Evolutionary conservation across 2,797 vertebrate species (phyloP).

Genomic region (Pangasius mekongensis): DNA sequence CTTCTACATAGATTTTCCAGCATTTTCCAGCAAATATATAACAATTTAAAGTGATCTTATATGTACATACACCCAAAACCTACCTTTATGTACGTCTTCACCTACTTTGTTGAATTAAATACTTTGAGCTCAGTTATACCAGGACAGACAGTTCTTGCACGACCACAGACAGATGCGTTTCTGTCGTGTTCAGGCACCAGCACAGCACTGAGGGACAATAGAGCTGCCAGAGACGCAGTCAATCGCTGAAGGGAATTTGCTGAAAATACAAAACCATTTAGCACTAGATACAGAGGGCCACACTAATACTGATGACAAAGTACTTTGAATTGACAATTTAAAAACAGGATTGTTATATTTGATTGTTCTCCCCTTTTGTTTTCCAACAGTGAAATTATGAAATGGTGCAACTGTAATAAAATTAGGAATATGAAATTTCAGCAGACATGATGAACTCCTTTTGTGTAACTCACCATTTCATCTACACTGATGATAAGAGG

Average conservation of each 20-base stretch:
- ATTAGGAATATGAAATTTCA: not conserved
- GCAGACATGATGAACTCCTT: not conserved
- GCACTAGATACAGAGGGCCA: conserved; percentile 62
- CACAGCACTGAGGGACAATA: conserved; percentile 71
- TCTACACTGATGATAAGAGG: not conserved
- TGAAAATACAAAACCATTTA: conserved; percentile 83
- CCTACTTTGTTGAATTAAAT: conserved; percentile 65
- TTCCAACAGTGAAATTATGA: not conserved
- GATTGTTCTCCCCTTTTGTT: not conserved
- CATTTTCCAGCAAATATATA: not conserved
- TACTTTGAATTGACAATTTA: conserved; percentile 74
- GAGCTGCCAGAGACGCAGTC: conserved; percentile 67
- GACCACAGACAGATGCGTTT: conserved; percentile 73
- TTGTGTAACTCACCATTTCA: not conserved
- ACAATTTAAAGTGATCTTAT: not conserved
- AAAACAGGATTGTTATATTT: conserved; percentile 27
- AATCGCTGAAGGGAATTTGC: conserved; percentile 84
- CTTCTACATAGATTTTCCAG: not conserved
- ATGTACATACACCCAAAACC: conserved; percentile 34
- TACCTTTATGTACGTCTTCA: conserved; percentile 69
- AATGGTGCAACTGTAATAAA: not conserved
- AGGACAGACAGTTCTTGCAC: conserved; percentile 58
- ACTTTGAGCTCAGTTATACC: conserved; percentile 70
- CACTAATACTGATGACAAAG: conserved; percentile 78
- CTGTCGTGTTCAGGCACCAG: conserved; percentile 73